A percentile compares a stretch with the other conserved stretches of the same genome.
These are phyloP conservation scores for Trichonephila inaurata DNA, from an alignment of 1,140 invertebrate species.

Conservation along the genomic window DNA sequence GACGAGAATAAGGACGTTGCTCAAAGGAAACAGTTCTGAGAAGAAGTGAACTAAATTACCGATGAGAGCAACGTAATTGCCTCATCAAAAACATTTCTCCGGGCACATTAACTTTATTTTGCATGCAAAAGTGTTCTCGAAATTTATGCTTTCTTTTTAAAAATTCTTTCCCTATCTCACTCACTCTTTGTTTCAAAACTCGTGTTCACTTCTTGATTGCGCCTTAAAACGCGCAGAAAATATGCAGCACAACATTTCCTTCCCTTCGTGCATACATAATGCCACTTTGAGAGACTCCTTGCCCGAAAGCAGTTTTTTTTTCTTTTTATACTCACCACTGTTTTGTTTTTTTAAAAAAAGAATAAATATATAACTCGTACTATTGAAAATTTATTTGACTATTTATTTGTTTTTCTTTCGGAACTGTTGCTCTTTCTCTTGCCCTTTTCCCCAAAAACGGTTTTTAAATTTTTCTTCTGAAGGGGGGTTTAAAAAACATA, in stretches of 20 bases:
- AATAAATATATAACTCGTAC: not conserved
- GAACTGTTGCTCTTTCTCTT: constrained; percentile 40
- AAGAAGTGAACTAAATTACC: not conserved
- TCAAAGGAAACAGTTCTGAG: not conserved
- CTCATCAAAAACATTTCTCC: constrained; percentile 22
- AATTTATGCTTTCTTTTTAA: constrained; percentile 3
- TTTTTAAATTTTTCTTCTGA: not conserved
- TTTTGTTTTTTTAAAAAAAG: not conserved
- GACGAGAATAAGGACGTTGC: not conserved
- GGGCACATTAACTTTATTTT: not conserved
- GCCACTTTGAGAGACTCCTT: constrained; percentile 49
- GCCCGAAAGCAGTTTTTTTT: constrained; percentile 3
- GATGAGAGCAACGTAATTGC: not conserved
- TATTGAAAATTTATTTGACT: not conserved
- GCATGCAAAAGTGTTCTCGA: not conserved
- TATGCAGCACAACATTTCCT: not conserved
- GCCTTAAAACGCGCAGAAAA: constrained; percentile 30
- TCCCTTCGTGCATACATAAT: constrained; percentile 43
- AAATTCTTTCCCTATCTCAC: not conserved
- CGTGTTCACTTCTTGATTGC: not conserved
- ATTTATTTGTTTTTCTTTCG: not conserved
- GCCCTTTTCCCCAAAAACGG: not conserved
- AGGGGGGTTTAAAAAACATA: too few species aligned
- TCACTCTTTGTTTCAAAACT: constrained; percentile 12
- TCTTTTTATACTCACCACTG: not conserved